Evolutionary conservation across 2,888 invertebrate species (phyloP), one percentile per base, ranked within the genome.

Genomic region (Oscheius sp.): DNA sequence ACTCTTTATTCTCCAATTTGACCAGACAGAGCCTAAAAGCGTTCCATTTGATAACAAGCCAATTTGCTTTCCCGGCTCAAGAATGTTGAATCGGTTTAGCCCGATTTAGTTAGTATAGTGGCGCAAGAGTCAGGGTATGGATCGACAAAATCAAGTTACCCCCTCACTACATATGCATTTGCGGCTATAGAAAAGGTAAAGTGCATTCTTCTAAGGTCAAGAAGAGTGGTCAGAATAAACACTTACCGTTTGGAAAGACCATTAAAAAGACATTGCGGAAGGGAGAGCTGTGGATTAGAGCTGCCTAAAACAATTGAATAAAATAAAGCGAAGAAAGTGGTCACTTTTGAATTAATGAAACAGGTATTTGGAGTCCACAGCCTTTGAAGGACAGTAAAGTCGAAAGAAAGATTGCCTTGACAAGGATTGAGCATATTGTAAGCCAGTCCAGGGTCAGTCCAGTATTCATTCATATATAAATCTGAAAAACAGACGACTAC

Each of bases 381-480:
- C 38, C 73, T 80, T 51, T 81, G 74, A 68, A 80, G 75, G 67
- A 86, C 80, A 38, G 75, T 81, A 74, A 80, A 80, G 70, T 85
- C 85, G 63, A 86, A 82, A 8, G 83, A 80, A 32, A 86, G 62
- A 69, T 86, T 86, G 33, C 80, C 77, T 71, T 86, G 85, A 71
- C 86, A 86, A 1, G 86, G 86, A 62, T 84, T 78, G 73, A 85
- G 74, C 56, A 80, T 74, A 56, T 76, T 79, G 70, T 83, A 86
- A 12, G 78, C 74, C 28, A 86, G 68, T 1, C 82, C 82, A 6
- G 85, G 84, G 69, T 86, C 86, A 22, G 77, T 80, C 86, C 86
- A 86, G 63, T 83, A 84, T 70, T 86, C 86, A 70, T 86, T 86
- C 70, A 86, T 81, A 68, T 86, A 86, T 65, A 86, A 70, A 80